phyloP scores from a whole-genome alignment of 2,113 vertebrate species.

The Limanda limanda region DNA sequence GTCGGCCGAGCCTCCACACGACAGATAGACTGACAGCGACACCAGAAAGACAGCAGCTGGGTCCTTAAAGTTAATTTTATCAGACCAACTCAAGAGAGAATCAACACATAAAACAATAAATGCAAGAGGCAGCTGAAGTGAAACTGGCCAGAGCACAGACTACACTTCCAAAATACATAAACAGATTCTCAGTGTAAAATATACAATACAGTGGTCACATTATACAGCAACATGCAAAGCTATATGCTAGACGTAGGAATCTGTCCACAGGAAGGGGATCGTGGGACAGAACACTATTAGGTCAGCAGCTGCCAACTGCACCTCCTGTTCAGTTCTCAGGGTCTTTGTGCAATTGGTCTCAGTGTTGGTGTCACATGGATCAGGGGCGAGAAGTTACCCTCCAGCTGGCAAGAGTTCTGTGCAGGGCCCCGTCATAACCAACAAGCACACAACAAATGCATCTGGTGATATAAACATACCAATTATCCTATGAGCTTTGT shows the following conservation, averaged over 20 bases:
- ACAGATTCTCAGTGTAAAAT: no score
- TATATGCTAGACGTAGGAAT: background rate
- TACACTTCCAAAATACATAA: background rate
- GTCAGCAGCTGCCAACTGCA: background rate
- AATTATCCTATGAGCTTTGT: no score
- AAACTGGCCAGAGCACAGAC: no score
- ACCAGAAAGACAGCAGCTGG: background rate
- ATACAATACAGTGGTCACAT: background rate
- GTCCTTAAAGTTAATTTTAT: background rate
- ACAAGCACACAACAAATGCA: background rate
- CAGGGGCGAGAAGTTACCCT: background rate
- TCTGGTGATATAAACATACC: background rate
- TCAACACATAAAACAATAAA: background rate
- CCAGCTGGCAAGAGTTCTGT: background rate
- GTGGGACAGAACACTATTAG: no score
- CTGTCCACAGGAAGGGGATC: background rate
- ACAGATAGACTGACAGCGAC: no score
- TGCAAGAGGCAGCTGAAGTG: background rate
- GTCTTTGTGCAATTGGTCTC: background rate
- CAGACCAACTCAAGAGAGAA: no score
- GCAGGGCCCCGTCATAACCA: background rate
- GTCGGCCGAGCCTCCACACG: background rate
- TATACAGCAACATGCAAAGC: background rate
- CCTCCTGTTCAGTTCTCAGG: background rate
- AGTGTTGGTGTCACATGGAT: background rate